Evolutionary conservation across 2,797 vertebrate genomes (phyloP), one percentile per base, ranked within the genome.

Genomic region (Macroramphosus scolopax): DNA sequence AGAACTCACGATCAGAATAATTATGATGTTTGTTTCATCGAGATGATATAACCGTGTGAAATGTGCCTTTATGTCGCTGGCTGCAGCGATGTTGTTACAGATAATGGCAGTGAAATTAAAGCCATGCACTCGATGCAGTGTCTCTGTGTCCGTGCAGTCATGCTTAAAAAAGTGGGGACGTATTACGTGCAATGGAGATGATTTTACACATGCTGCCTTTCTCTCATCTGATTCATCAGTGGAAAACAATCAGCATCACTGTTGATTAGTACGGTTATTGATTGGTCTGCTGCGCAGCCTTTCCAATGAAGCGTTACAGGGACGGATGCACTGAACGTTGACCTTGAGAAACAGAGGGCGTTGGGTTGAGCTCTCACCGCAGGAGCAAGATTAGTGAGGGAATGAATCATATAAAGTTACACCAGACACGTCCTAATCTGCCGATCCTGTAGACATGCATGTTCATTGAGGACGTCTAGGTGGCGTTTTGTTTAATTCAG

Each of bases 191-290:
- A 34, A 30, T 17, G 1, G 25, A 59, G 59, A 38, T 69, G 68
- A 70, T 66, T 60, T 48, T 24, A 29, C 45, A 56, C 39, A 16
- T 61, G 59, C 54, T 63, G 54, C 66, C 29, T 34, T 41, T 63
- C 41, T 44, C 58, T 54, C 9, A 49, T 70, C 71, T 36, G 45
- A 45, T 76, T 86, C 77, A 83, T 85, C 75, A 68, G 75, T 59
- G 55, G 60, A 82, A 86, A 87, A 88, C 80, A 83, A 86, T 84
- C 81, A 86, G 74, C 78, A 68, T 71, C 75, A 61, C 60, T 77
- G 83, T 84, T 87, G 82, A 91, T 90, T 86, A 81, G 73, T 67
- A 74, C 25, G 32, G 70, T 63, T 87, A 91, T 89, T 89, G 90
- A 90, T 86, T 77, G 69, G 64, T 77, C 68, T 71, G 74, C 77